Percentiles rank a stretch among this genome's conserved stretches.
phyloP scores from a whole-genome alignment of 2,797 vertebrate species.

The Arremon aurantiirostris region DNA sequence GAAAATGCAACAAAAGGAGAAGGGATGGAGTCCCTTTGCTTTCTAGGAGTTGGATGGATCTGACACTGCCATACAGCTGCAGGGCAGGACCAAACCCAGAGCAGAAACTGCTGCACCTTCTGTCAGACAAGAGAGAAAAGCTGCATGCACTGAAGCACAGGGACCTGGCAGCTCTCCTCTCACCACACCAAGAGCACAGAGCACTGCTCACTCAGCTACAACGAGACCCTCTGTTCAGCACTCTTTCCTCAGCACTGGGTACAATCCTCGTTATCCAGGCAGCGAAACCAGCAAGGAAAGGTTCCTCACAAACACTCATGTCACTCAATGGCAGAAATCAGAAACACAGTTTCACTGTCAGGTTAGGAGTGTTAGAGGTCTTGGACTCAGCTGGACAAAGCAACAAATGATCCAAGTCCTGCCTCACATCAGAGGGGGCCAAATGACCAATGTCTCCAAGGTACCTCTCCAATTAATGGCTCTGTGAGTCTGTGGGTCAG shows the following conservation, averaged over 20 bases:
- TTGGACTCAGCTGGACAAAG: not conserved
- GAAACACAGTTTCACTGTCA: not conserved
- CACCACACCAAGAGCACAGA: not conserved
- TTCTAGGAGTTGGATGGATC: accelerated
- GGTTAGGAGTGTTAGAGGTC: not conserved
- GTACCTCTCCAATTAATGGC: not conserved
- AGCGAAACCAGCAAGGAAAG: not conserved
- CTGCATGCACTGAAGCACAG: accelerated
- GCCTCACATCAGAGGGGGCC: accelerated
- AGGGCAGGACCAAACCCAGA: not conserved
- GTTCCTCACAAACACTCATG: not conserved
- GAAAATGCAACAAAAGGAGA: not conserved
- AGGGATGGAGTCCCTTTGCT: not conserved
- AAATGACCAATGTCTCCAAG: not conserved
- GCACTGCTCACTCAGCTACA: accelerated
- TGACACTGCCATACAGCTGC: not conserved
- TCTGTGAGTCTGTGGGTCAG: not conserved
- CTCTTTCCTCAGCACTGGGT: not conserved
- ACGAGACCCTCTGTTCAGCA: not conserved
- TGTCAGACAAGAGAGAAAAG: not conserved
- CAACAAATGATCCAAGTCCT: not conserved
- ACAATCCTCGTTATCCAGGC: not conserved
- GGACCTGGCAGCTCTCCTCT: not conserved
- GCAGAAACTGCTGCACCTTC: not conserved
- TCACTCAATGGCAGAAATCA: not conserved